Evolutionary conservation across 2,888 invertebrate species (phyloP).

Genomic region (Meandrusa payeni): DNA sequence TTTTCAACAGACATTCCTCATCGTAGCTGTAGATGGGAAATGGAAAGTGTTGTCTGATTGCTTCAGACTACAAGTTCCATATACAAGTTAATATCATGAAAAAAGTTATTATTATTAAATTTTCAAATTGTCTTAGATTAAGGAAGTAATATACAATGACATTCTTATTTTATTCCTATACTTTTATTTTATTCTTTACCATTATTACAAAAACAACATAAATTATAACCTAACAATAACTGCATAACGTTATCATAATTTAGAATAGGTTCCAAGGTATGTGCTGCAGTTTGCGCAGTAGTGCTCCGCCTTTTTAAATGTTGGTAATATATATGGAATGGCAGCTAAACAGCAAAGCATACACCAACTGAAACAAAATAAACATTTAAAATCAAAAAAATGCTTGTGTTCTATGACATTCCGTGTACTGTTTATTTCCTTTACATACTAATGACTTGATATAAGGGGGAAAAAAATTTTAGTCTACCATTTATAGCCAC

Average conservation of each 20-base stretch:
- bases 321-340: constrained; percentile 56
- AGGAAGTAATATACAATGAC: not conserved
- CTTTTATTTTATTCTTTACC: constrained; percentile 1
- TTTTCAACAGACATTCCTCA: constrained; percentile 92
- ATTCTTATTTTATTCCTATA: not conserved
- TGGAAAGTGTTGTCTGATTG: constrained; percentile 97
- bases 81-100: constrained; percentile 39
- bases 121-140: not conserved
- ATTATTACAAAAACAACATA: not conserved
- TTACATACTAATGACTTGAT: too few species aligned
- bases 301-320: constrained; percentile 62
- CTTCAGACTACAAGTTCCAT: constrained; percentile 87
- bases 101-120: constrained; percentile 15
- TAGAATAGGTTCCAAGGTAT: constrained; percentile 57
- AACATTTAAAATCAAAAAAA: too few species aligned
- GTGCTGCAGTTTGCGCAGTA: constrained; percentile 63
- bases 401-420: not conserved
- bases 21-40: constrained; percentile 93
- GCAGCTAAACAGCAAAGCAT: constrained; percentile 64
- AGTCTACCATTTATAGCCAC: too few species aligned
- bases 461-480: too few species aligned
- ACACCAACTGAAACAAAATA: constrained; percentile 63
- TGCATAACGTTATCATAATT: constrained; percentile 31
- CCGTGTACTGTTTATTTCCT: constrained; percentile 1
- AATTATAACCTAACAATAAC: not conserved